Conservation (phyloP, 2,797 vertebrate species). For the Pempheris klunzingeri region DNA sequence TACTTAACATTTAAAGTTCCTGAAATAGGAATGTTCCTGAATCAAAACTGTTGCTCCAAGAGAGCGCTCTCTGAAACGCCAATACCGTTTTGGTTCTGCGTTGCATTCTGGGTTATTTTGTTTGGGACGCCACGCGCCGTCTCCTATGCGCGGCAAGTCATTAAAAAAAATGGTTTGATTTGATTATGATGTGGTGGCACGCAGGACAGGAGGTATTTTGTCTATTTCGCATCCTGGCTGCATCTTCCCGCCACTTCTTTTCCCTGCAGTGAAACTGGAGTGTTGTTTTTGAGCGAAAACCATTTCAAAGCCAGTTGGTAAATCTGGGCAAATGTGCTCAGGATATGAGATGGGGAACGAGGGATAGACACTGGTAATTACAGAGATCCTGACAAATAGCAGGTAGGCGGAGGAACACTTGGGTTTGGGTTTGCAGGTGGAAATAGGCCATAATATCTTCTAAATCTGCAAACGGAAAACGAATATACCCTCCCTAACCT, state of each 20-base stretch:
- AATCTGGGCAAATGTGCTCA: slow-evolving; percentile 70
- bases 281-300: slow-evolving; percentile 57
- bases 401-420: slow-evolving; percentile 52
- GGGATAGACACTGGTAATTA: slow-evolving; percentile 66
- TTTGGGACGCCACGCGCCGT: slow-evolving; percentile 51
- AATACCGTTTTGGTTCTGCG: slow-evolving; percentile 51
- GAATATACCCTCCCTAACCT: slow-evolving; percentile 59
- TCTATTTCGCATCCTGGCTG: slow-evolving; percentile 55
- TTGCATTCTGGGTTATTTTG: slow-evolving; percentile 65
- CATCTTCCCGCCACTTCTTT: slow-evolving; percentile 55
- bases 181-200: slow-evolving; percentile 58
- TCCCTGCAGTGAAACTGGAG: slow-evolving; percentile 48
- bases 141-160: slow-evolving; percentile 43
- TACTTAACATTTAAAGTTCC: slow-evolving; percentile 82
- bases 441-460: slow-evolving; percentile 68
- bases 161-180: slow-evolving; percentile 63
- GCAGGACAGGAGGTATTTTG: slow-evolving; percentile 59
- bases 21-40: slow-evolving; percentile 78
- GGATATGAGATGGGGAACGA: slow-evolving; percentile 72
- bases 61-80: slow-evolving; percentile 55
- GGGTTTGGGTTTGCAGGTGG: slow-evolving; percentile 67
- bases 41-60: slow-evolving; percentile 65
- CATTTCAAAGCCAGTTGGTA: slow-evolving; percentile 53
- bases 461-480: slow-evolving; percentile 65
- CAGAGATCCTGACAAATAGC: slow-evolving; percentile 74